Evolutionary conservation across 2,797 vertebrate species (phyloP).

Genomic region (Danio jaintianensis): DNA sequence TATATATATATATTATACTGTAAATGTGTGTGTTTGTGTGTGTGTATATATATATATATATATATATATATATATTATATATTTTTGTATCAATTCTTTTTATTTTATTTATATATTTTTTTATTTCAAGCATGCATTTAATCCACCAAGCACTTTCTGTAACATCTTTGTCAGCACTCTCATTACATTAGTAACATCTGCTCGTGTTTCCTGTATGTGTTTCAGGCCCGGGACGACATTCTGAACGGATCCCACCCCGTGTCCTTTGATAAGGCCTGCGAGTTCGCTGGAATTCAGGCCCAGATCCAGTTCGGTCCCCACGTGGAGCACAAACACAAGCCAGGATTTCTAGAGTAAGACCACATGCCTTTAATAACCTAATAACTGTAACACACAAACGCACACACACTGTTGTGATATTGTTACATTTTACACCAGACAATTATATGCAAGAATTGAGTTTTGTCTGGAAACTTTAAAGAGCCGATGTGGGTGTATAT

Average conservation of each 20-base stretch:
- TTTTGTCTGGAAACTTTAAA: conserved; percentile 41
- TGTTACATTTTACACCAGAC: conserved; percentile 61
- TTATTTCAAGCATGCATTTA: no score
- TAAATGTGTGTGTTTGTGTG: no score
- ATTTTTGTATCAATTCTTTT: no score
- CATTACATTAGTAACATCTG: conserved; percentile 1
- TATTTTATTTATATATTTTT: no score
- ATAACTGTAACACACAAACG: conserved; percentile 24
- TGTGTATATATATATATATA: no score
- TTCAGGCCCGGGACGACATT: conserved; percentile 96
- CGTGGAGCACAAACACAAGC: conserved; percentile 97
- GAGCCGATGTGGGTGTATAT: conserved; percentile 55
- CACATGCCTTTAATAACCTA: conserved; percentile 37
- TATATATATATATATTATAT: no score
- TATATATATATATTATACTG: no score
- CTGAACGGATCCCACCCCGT: conserved; percentile 98
- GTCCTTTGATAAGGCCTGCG: conserved; percentile 98
- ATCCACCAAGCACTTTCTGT: not conserved
- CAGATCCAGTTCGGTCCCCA: conserved; percentile 99
- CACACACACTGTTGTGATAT: conserved; percentile 65
- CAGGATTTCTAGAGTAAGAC: conserved; percentile 97
- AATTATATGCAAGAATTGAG: conserved; percentile 10
- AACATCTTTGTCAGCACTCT: conserved; percentile 30
- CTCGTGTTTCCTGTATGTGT: conserved; percentile 44
- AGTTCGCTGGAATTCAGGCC: conserved; percentile 96